Conservation (phyloP, 2,113 vertebrate genomes). For the Nothoprocta pentlandii region DNA sequence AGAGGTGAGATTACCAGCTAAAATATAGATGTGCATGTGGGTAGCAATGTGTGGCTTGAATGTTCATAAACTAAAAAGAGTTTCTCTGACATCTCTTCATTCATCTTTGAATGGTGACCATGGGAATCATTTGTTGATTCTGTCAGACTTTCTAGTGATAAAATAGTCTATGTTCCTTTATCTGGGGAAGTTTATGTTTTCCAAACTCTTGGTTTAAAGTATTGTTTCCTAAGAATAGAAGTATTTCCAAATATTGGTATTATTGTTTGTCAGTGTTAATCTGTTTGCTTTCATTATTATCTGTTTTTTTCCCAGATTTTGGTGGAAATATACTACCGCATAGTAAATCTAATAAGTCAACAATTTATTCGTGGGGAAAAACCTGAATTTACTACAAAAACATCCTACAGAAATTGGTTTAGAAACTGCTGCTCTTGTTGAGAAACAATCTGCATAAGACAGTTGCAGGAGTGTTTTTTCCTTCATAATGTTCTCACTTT, state of each 20-base stretch:
- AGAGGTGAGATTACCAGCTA: constrained; percentile 14
- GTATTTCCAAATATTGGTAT: neutral
- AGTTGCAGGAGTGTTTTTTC: neutral
- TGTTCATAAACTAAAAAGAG: neutral
- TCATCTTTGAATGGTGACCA: neutral
- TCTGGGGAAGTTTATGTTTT: constrained; percentile 22
- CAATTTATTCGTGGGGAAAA: neutral
- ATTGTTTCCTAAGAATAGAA: neutral
- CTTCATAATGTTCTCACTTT: fast-evolving
- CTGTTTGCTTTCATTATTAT: neutral
- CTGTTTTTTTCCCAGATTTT: neutral
- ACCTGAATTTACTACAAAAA: neutral
- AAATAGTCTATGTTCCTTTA: neutral
- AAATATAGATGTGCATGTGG: neutral
- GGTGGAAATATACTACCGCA: neutral
- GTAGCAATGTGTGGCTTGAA: neutral
- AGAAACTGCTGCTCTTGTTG: neutral
- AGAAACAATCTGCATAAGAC: neutral
- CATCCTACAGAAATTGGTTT: neutral
- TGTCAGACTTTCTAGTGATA: neutral
- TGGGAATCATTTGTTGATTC: neutral
- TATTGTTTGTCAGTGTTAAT: neutral
- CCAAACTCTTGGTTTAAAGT: neutral
- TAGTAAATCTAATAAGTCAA: neutral
- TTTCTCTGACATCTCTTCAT: constrained; percentile 19